Evolutionary conservation across 2,797 vertebrate species (phyloP).

Genomic region (Lerista edwardsae): DNA sequence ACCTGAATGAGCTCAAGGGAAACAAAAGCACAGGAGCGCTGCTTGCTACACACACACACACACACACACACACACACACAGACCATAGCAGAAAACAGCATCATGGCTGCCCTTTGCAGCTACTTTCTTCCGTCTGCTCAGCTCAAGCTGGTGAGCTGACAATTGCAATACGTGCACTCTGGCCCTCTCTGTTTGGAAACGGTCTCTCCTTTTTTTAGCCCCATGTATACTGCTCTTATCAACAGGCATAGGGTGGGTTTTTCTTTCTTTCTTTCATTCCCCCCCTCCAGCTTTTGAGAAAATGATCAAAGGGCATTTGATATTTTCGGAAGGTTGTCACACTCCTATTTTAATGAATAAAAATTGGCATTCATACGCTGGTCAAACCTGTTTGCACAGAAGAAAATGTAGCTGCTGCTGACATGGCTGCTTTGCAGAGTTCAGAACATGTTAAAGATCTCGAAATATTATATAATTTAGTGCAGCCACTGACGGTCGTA

Average conservation of each 20-base stretch:
- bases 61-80: background rate
- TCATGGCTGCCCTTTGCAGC: constrained; percentile 6
- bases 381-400: constrained; percentile 27
- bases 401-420: constrained; percentile 17
- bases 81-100: background rate
- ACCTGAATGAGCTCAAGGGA: constrained; percentile 69
- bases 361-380: background rate
- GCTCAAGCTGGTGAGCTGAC: background rate
- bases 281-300: background rate
- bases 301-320: constrained; percentile 33
- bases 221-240: constrained; percentile 24
- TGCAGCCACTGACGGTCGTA: background rate
- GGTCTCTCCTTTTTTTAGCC: background rate
- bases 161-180: accelerated
- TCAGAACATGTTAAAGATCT: constrained; percentile 33
- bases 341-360: constrained; percentile 35
- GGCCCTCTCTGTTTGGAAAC: constrained; percentile 30
- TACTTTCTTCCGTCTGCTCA: constrained; percentile 3
- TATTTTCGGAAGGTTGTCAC: constrained; percentile 21
- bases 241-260: constrained; percentile 10
- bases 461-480: constrained; percentile 9
- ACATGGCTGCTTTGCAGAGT: constrained; percentile 30
- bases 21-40: constrained; percentile 45
- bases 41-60: background rate
- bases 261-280: background rate